These are phyloP conservation scores for Sympetrum striolatum DNA, from an alignment of 2,888 invertebrate genomes.

Conservation along the genomic window DNA sequence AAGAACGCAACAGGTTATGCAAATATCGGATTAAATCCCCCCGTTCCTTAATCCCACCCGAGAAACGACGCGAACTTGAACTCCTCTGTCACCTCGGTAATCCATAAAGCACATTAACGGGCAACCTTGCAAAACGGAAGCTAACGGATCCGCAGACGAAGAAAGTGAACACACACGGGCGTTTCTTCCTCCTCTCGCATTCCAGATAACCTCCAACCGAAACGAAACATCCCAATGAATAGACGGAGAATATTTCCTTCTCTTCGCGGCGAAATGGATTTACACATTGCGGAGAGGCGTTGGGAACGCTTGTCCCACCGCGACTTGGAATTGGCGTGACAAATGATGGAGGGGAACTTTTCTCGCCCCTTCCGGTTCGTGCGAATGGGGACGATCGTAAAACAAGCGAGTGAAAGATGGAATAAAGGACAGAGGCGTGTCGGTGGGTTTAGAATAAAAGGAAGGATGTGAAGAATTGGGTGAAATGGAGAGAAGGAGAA, in stretches of 20 bases:
- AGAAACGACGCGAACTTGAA: not conserved
- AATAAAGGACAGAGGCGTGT: not conserved
- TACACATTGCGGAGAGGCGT: not conserved
- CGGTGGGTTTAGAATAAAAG: not conserved
- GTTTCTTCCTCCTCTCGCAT: not conserved
- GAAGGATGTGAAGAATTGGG: not conserved
- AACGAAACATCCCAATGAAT: conserved; percentile 12
- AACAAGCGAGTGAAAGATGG: not conserved
- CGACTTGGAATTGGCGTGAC: not conserved
- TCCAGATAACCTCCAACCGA: conserved; percentile 24
- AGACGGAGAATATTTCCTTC: not conserved
- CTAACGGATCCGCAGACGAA: not conserved
- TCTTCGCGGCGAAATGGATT: not conserved
- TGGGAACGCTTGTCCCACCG: conserved; percentile 9
- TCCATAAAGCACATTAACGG: not conserved
- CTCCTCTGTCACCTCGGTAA: not conserved
- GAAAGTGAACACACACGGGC: not conserved
- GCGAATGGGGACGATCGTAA: conserved; percentile 31
- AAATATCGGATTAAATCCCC: not conserved
- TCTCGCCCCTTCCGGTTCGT: not conserved
- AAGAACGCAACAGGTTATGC: no score
- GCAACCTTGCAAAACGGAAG: not conserved
- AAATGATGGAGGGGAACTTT: not conserved
- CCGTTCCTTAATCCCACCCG: not conserved
- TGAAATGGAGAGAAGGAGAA: not conserved